phyloP scores from a whole-genome alignment of 2,888 invertebrate species.

The Dynastes maya region DNA sequence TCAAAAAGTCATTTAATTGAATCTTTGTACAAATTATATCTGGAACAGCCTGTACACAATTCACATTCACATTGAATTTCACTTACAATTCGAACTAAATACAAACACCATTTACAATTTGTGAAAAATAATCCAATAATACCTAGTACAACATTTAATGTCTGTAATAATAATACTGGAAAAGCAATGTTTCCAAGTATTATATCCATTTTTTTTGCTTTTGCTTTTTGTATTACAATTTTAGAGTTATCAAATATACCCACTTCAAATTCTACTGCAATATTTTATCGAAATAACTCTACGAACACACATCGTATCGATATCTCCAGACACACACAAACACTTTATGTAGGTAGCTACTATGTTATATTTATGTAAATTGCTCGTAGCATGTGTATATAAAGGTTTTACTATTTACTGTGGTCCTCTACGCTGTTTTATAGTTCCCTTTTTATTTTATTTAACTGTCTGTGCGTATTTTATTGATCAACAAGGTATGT shows the following conservation, averaged over 20 bases:
- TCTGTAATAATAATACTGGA: no score
- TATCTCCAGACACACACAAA: no score
- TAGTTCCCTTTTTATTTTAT: neutral
- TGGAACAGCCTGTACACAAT: no score
- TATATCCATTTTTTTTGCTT: no score
- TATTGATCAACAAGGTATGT: neutral
- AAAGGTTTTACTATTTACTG: neutral
- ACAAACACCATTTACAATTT: neutral
- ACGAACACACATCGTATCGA: neutral
- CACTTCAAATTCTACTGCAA: neutral
- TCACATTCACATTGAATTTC: no score
- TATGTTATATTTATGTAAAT: slow-evolving; percentile 14
- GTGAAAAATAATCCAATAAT: neutral
- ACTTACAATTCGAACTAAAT: no score
- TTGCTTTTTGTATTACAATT: no score
- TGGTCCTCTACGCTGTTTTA: neutral
- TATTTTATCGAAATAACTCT: slow-evolving; percentile 2
- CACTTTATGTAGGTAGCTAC: no score
- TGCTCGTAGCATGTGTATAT: slow-evolving; percentile 13
- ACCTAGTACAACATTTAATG: neutral
- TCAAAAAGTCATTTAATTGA: no score
- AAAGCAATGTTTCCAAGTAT: no score
- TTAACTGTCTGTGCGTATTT: slow-evolving; percentile 19
- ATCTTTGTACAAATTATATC: no score
- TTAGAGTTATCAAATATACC: no score